Conservation (phyloP, 2,797 vertebrate species). For the Spondyliosoma cantharus region DNA sequence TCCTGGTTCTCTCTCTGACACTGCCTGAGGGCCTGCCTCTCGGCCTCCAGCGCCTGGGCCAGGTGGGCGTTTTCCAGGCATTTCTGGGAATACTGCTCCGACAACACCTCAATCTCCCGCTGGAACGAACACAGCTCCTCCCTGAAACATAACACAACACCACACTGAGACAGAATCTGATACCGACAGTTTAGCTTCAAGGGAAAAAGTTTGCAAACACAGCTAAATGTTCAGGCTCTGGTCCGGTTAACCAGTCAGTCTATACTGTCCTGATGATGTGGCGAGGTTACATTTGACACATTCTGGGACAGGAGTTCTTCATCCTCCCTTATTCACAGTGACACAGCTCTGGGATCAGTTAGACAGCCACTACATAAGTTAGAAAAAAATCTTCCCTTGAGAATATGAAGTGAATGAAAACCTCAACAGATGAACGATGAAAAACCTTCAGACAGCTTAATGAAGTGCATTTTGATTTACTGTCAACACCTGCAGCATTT, state of each 20-base stretch:
- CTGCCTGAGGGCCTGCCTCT: constrained; percentile 88
- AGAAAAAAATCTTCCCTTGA: neutral
- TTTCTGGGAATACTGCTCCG: constrained; percentile 90
- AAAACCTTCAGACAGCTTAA: neutral
- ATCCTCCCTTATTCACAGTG: neutral
- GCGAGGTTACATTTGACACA: neutral
- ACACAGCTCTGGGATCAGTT: constrained; percentile 15
- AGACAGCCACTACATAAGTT: neutral
- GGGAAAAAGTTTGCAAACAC: neutral
- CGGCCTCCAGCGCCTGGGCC: constrained; percentile 88
- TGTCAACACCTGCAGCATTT: constrained; percentile 34
- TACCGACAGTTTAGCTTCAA: neutral
- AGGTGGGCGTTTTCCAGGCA: constrained; percentile 89
- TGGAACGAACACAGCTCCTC: constrained; percentile 88
- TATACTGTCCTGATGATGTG: constrained; percentile 29
- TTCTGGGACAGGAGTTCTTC: neutral
- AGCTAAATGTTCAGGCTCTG: neutral
- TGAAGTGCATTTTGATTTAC: constrained; percentile 16
- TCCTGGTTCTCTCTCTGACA: constrained; percentile 90
- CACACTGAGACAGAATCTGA: constrained; percentile 10
- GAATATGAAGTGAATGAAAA: neutral
- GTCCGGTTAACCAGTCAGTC: neutral
- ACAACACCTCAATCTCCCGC: constrained; percentile 88
- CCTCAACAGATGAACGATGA: neutral
- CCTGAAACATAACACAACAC: constrained; percentile 67